Evolutionary conservation across 2,888 invertebrate species (phyloP), one percentile per base, ranked within the genome.

Genomic region (Drosophila prolongata): DNA sequence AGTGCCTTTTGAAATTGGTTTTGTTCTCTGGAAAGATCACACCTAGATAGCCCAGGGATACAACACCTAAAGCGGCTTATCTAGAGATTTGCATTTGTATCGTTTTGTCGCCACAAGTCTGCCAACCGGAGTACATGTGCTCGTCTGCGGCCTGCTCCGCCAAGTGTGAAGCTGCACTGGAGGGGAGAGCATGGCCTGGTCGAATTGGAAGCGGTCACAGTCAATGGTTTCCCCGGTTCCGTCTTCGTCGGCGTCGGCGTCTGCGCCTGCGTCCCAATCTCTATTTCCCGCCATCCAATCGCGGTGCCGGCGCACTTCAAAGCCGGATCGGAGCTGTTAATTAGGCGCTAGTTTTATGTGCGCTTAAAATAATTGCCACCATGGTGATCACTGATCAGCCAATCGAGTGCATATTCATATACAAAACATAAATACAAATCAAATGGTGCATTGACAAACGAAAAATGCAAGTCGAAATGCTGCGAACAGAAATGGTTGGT

Each of bases 351-450:
- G 75, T 54, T 78, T 73, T 73, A 66, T 78, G 83, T 85, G 88
- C 86, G 79, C 76, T 83, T 83, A 87, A 76, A 78, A 71, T 87
- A 87, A 87, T 83, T 80, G 87, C 83, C 67, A 89, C 61, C 77
- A 72, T 44, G 72, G 74, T 79, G 59, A 49, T 60, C 54, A 27
- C 50, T 52, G 58, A 74, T 60, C 54, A 35, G 53, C 58, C 49
- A 59, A 49, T 58, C 65, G 69, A 72, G 59, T 59, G 59, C 59
- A 57, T 73, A 66, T 56, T 54, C 52, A 61, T 27, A 58, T 27
- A 40, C 3, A 69, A 43, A 68, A 49, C 49, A 53, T 55, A 59
- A 49, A 59, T 43, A 57, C 54, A 58, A 59, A 56, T 71, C 70
- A 69, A 69, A 30, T 64, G 73, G 82, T 81, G 87, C 85, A 61